Evolutionary conservation across 2,113 vertebrate species (phyloP), one percentile per base, ranked within the genome.

Genomic region (Noturus placidus): DNA sequence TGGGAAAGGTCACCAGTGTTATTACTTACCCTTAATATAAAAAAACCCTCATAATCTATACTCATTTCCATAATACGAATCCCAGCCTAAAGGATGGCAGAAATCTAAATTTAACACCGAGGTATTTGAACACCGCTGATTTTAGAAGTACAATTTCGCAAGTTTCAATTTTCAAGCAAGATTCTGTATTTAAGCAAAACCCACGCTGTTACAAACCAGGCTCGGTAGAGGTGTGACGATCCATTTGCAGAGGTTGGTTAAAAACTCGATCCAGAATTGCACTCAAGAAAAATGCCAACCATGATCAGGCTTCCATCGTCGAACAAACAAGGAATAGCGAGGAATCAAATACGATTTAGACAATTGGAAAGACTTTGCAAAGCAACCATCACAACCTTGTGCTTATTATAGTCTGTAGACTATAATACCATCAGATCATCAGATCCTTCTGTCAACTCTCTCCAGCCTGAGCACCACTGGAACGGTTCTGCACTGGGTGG

Each of bases 1-100:
- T 74, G 1, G 20, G 70, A 74, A 74, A 74, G 70, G 70, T 74
- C 70, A 74, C 70, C 70, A 42, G 19, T 74, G 70, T 42, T 74
- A 42, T 74, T 74, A 42, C 20, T 42, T 35, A 70, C 14, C 30
- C 69, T 70, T 70, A 35, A 70, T 70, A 56, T 20, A 35, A 70
- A 70, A 46, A 46, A 46, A 46, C 15, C 19, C 70, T 74, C 70
- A 74, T 42, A 42, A 70, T 35, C 67, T 70, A 20, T 70, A 33
- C 30, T 19, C 14, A 19, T 70, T 70, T 35, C 30, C 30, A 70
- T 70, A 35, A 70, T 38, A 20, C 33, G 17, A 35, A 38, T 35
- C 17, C 67, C 4, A 69, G 33, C 33, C 67, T 3, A 5, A 69
- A 30, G 14, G 65, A 33, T 30, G 65, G 65, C 11, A 14, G 5